Base-by-base conservation (phyloP, 1,140 invertebrate species). In the Rhagoletis zephyria region DNA sequence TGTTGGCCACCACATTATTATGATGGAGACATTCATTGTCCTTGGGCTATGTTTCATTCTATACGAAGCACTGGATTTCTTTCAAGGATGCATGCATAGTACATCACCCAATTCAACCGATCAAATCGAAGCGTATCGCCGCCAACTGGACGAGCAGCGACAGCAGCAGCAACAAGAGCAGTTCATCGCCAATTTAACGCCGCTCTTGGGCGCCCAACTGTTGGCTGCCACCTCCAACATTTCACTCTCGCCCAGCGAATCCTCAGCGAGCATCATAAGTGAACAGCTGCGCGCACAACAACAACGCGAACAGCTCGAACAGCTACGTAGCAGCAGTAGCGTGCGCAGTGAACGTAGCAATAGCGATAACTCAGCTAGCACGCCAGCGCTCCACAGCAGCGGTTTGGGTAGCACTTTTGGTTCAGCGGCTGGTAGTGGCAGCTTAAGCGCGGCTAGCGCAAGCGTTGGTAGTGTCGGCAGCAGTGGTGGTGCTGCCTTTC, bases 21-120 rank as follows among this genome's bases (percentile, higher is more conserved):
- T 92, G 92, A 93, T 93, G 92, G 92, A 93, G 91, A 93, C 92
- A 93, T 93, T 93, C 90, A 90, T 93, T 91, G 92, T 93, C 90
- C 91, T 93, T 88, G 92, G 92, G 89, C 90, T 93, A 90, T 93
- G 92, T 93, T 93, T 93, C 90, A 92, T 93, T 89, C 90, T 93
- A 88, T 93, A 93, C 90, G 92, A 93, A 91, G 92, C 92, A 91
- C 92, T 93, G 91, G 92, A 93, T 92, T 93, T 93, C 89, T 93
- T 93, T 91, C 92, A 93, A 91, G 92, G 92, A 90, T 93, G 92
- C 90, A 92, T 92, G 16, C 91, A 93, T 89, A 93, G 91, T 74
- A 56, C 74, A 5, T 89, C 92, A 89, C 90, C 92, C 19, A 88
- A 91, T 85, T 89, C 91, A 70, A 92, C 90, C 86, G 91, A 93